Evolutionary conservation across 2,113 vertebrate species (phyloP), one percentile per base, ranked within the genome.

Genomic region (Pampusana beccarii): DNA sequence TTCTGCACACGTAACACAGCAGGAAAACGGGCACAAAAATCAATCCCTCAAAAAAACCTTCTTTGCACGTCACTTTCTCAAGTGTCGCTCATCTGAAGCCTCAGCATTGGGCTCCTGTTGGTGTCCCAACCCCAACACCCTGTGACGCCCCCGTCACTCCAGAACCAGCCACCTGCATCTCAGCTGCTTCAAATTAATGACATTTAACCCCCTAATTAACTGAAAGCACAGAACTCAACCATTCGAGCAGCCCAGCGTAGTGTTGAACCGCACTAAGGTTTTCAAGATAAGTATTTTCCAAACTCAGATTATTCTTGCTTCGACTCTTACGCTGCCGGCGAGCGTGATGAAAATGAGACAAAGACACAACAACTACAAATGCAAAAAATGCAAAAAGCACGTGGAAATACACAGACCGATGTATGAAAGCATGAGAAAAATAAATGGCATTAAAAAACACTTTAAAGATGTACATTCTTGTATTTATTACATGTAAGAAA

Each of bases 401-500:
- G 3, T 17, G 62, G 17, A 51, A 69, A 50, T 26, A 71, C 88
- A 90, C n/a, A 51, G 67, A 84, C 14, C 16, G 82, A 95, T 28
- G 92, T 7, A 69, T 69, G 71, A 28, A 21, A 36, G 73, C 18
- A 28, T 3, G 53, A 40, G 42, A 6, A 36, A 31, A 29, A 48
- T 11, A 18, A 72, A 92, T 3, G 29, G 77, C 65, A 61, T 18
- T 25, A 10, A 18, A 75, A 38, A 86, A 38, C 75, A 78, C 96
- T 97, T 96, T 97, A 97, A 97, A 97, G 96, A 97, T 96, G 96
- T 3, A 50, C 77, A 38, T 21, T 87, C 54, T 65, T 34, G 70
- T 24, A 1, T 86, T 66, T 57, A 13, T 54, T 11, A 50, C 0
- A 11, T 5, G 56, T 44, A 56, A 92, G 69, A 42, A 64, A 67